A percentile compares a stretch with the other conserved stretches of the same genome.
Evolutionary conservation across 2,888 invertebrate genomes (phyloP).

Genomic region (Buathra laborator): DNA sequence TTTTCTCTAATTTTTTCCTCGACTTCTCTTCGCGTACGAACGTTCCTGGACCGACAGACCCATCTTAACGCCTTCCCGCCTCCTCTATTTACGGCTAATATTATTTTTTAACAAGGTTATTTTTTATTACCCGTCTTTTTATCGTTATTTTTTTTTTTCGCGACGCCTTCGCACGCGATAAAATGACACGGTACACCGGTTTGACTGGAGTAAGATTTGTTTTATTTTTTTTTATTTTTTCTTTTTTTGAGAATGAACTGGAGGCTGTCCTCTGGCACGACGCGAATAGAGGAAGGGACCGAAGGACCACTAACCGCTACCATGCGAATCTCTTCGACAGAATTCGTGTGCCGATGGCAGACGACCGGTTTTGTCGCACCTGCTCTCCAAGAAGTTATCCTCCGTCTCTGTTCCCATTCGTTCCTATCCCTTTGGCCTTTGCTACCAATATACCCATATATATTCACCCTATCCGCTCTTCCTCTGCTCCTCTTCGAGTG

Average conservation of each 20-base stretch:
- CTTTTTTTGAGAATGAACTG: neutral
- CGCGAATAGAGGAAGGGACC: constrained; percentile 3
- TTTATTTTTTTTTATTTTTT: neutral
- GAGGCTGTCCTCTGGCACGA: neutral
- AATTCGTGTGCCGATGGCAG: constrained; percentile 48
- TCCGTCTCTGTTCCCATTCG: constrained; percentile 41
- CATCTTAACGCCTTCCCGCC: neutral
- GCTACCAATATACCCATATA: neutral
- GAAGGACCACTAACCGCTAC: neutral
- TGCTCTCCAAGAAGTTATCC: constrained; percentile 72
- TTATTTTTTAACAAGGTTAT: constrained; percentile 11
- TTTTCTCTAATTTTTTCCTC: constrained; percentile 1
- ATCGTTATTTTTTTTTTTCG: neutral
- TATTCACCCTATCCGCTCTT: neutral
- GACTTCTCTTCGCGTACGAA: neutral
- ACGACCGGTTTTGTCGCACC: constrained; percentile 75
- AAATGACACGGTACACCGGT: neutral
- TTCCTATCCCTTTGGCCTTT: neutral
- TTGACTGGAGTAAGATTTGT: neutral
- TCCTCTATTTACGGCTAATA: constrained; percentile 15
- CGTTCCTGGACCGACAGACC: neutral
- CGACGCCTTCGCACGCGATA: constrained; percentile 10
- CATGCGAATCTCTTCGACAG: constrained; percentile 26
- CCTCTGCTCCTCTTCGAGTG: constrained; percentile 51
- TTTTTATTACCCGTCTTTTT: neutral